phyloP scores from a whole-genome alignment of 2,888 invertebrate species.

The Aleiodes alternator region DNA sequence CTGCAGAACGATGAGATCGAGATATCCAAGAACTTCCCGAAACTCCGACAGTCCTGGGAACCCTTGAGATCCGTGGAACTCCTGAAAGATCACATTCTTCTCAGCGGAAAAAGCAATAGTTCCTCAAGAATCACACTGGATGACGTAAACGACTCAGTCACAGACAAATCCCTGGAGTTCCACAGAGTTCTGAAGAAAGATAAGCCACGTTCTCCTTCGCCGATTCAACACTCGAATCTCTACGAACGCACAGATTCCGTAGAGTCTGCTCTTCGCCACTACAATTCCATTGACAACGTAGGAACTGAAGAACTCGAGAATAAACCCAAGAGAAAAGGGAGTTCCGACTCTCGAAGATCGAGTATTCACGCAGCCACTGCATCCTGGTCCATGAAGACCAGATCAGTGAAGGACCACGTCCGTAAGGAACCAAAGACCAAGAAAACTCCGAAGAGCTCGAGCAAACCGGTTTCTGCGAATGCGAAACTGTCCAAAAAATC shows the following conservation, averaged over 20 bases:
- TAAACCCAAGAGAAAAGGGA: conserved; percentile 39
- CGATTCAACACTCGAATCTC: neutral
- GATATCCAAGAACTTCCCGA: conserved; percentile 4
- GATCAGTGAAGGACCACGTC: conserved; percentile 4
- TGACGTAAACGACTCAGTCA: neutral
- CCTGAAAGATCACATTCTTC: conserved; percentile 43
- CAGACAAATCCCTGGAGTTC: conserved; percentile 8
- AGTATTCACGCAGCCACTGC: conserved; percentile 27
- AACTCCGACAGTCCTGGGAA: conserved; percentile 4
- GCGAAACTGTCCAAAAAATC: neutral
- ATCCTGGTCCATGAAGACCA: conserved; percentile 39
- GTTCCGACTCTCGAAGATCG: conserved; percentile 28
- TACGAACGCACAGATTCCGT: conserved; percentile 63
- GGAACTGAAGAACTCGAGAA: conserved; percentile 48
- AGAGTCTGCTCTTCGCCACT: conserved; percentile 64
- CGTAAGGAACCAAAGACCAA: neutral
- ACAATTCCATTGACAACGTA: conserved; percentile 62
- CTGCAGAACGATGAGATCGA: conserved; percentile 2
- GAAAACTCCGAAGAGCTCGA: neutral
- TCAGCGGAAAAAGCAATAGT: conserved; percentile 17
- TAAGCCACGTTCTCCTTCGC: conserved; percentile 37
- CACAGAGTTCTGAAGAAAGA: conserved; percentile 61
- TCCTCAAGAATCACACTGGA: neutral
- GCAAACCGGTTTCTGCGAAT: neutral
- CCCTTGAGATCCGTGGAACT: conserved; percentile 48